Conservation (phyloP, 2,113 vertebrate species). For the Aspiorhynchus laticeps region DNA sequence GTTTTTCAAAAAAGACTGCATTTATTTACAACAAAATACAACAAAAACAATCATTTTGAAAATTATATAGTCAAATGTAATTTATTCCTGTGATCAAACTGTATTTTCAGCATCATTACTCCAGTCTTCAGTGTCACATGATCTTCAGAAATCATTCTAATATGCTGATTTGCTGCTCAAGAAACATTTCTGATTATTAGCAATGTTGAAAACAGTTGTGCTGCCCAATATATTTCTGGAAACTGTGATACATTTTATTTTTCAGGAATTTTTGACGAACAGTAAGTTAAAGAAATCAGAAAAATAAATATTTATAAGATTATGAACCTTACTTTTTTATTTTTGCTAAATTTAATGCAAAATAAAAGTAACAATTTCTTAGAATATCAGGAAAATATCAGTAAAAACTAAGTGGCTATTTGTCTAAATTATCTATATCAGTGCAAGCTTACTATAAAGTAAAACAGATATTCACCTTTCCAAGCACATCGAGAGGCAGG, state of each 20-base stretch:
- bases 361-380: no score
- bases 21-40: no score
- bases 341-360: background rate
- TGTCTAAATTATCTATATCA: background rate
- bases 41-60: no score
- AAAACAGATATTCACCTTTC: constrained; percentile 79
- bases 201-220: background rate
- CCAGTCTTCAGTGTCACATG: background rate
- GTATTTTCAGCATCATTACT: background rate
- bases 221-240: background rate
- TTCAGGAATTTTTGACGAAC: background rate
- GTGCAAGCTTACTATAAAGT: background rate
- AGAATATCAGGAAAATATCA: background rate
- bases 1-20: no score
- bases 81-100: no score
- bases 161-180: background rate
- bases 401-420: background rate
- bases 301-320: background rate
- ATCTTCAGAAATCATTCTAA: background rate
- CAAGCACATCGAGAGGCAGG: constrained; percentile 93
- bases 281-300: accelerated
- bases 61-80: no score
- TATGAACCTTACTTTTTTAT: background rate
- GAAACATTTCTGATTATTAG: background rate
- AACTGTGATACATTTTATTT: background rate